These are phyloP conservation scores for Syrmaticus mikado DNA, from an alignment of 2,113 vertebrate genomes.

Conservation along the genomic window DNA sequence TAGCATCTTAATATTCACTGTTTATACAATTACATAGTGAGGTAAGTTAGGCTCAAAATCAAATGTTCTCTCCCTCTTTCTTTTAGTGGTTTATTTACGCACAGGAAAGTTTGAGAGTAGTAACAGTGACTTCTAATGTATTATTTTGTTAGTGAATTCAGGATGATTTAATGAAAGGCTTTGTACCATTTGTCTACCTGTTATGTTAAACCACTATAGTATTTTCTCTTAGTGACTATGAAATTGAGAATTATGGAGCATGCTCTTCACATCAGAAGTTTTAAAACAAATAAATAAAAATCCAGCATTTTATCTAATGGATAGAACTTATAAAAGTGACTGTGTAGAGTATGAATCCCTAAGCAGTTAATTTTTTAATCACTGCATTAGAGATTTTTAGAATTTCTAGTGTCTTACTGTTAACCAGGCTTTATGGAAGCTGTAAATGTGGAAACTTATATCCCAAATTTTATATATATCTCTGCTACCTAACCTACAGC, in stretches of 20 bases:
- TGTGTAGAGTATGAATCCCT: background rate
- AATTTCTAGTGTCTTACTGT: background rate
- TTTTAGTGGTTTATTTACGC: background rate
- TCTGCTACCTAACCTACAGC: background rate
- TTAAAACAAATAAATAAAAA: background rate
- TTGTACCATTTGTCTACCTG: constrained; percentile 36
- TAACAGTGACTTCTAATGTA: constrained; percentile 1
- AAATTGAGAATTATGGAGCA: constrained; percentile 39
- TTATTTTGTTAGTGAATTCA: constrained; percentile 46
- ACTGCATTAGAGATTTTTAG: background rate
- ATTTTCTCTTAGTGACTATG: constrained; percentile 26
- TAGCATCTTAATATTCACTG: too few relatives aligned
- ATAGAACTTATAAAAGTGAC: background rate
- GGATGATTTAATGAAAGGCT: constrained; percentile 43
- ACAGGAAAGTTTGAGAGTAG: background rate
- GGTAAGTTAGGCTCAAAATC: background rate
- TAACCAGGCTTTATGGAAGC: background rate
- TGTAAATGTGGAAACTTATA: background rate
- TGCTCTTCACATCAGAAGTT: background rate
- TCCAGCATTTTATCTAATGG: background rate
- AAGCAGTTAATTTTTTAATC: background rate
- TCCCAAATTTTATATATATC: background rate
- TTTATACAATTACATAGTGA: background rate
- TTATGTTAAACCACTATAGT: constrained; percentile 35
- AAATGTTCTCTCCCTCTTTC: background rate